Evolutionary conservation across 2,113 vertebrate genomes (phyloP).

Genomic region (Hucho hucho): DNA sequence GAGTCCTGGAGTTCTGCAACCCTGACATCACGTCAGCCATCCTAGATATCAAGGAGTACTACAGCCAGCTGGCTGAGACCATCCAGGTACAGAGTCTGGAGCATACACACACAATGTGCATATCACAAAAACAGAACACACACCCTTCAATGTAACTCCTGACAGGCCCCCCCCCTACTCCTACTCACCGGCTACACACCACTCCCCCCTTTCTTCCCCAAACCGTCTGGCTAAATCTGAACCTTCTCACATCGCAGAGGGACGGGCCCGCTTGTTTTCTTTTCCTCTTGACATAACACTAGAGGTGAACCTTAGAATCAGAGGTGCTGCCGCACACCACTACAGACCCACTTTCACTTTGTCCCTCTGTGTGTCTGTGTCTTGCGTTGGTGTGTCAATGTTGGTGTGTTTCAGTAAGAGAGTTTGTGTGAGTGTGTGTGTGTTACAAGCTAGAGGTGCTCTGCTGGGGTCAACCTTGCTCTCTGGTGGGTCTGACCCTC

Average conservation of each 20-base stretch:
- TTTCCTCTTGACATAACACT: constrained; percentile 59
- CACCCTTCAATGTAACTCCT: neutral
- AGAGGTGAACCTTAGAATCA: constrained; percentile 51
- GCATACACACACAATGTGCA: constrained; percentile 5
- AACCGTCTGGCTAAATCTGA: constrained; percentile 48
- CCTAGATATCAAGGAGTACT: constrained; percentile 66
- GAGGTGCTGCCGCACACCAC: constrained; percentile 28
- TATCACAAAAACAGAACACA: constrained; percentile 1
- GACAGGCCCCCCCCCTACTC: constrained; percentile 22
- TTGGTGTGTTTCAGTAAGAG: neutral
- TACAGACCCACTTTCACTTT: constrained; percentile 61
- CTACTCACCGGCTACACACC: constrained; percentile 28
- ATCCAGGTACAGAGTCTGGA: constrained; percentile 63
- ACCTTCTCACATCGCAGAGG: constrained; percentile 53
- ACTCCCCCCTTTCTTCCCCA: constrained; percentile 21
- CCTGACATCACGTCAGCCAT: constrained; percentile 64
- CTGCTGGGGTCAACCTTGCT: constrained; percentile 63
- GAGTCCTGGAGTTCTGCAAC: constrained; percentile 59
- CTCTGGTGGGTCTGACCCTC: constrained; percentile 68
- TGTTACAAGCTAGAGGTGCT: constrained; percentile 33
- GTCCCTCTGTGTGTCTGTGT: constrained; percentile 36
- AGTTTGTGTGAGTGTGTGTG: constrained; percentile 10
- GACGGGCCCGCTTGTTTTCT: constrained; percentile 59
- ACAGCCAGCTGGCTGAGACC: constrained; percentile 68
- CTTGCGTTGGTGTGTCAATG: constrained; percentile 19